Base-by-base conservation (phyloP, 2,797 vertebrate genomes). In the Protosalanx chinensis region DNA sequence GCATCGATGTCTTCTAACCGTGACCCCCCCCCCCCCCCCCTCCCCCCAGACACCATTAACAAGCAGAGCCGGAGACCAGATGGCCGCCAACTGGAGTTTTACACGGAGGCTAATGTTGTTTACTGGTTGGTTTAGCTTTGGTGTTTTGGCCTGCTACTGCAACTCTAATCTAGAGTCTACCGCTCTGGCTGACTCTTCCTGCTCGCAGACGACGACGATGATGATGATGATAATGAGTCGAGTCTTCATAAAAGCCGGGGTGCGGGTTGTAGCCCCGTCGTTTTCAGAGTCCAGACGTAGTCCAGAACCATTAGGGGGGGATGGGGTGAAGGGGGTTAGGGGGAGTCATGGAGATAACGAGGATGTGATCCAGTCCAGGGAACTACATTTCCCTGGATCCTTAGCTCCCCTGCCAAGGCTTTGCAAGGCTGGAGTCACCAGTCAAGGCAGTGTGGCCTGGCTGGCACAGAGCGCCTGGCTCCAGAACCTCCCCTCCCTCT, bases 11-110 rank as follows among this genome's bases (percentile, higher is more conserved):
- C 41, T 46, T 46, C 41, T 46, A 64, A 3, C 16, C n/a, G 62
- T n/a, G 62, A 35, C 62, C 35, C 35, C 18, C 32, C 16, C 61
- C 61, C 61, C 32, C 61, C 61, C 61, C 10, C 29, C 61, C 16
- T 16, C 29, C 12, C 35, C 33, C 62, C 20, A 64, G 1, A 35
- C 62, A 41, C 13, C 18, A 60, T 60, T 60, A 64, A 20, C 62
- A 33, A 41, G 62, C 79, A 76, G 84, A 81, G 85, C 66, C 83
- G 62, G 82, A 81, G 82, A 88, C 86, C 76, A 85, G 70, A 84
- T 81, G 56, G 37, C 18, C 10, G n/a, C 37, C 37, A 37, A 41
- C 13, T 13, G 37, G 20, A 64, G 62, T 20, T 41, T n/a, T 33
- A 64, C 62, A 64, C 12, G 41, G 62, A 4, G 62, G 62, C 32